Base-by-base conservation (phyloP, 2,113 vertebrate genomes). In the Notothenia coriiceps region DNA sequence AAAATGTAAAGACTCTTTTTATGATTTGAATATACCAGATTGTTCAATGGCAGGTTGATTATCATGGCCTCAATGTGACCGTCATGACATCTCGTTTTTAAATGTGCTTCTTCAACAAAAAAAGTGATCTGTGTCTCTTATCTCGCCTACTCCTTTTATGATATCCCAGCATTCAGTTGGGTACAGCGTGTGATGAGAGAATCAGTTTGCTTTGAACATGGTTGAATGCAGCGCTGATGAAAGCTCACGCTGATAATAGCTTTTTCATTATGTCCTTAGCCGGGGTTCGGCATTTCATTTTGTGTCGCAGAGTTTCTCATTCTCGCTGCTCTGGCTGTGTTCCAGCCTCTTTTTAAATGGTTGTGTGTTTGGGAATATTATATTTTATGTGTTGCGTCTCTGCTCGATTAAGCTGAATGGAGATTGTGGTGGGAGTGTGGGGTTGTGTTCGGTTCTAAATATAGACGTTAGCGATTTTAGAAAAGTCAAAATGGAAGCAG, bases 151-250 rank as follows among this genome's bases (percentile, higher is more conserved):
- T 59, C 35, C 74, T 61, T 40, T 76, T 86, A 83, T 88, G 82
- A 80, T 83, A 64, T 46, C 49, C 72, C 86, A 54, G 75, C 85
- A 68, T 74, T 86, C 65, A 86, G 79, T 73, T 68, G 80, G 84
- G 64, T 80, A 22, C 89, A 74, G 84, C 73, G 4, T 62, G 65
- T 86, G 83, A 86, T 73, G 86, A 87, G 88, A 89, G 85, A 90
- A 87, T 89, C 88, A 77, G 83, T 83, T 83, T 73, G 86, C 83
- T 90, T 91, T 91, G 87, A 91, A 75, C 77, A 82, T 20, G 89
- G 61, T 51, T 92, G 90, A 93, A 91, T 90, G 88, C 88, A 2
- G 86, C 4, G 80, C 90, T 91, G 90, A 93, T 93, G 87, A 92
- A 90, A 91, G 86, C 89, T 87, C 80, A 47, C 69, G 82, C 90